Percentiles rank a stretch among this genome's conserved stretches.
phyloP scores from a whole-genome alignment of 2,113 vertebrate species.

The Patagioenas fasciata region DNA sequence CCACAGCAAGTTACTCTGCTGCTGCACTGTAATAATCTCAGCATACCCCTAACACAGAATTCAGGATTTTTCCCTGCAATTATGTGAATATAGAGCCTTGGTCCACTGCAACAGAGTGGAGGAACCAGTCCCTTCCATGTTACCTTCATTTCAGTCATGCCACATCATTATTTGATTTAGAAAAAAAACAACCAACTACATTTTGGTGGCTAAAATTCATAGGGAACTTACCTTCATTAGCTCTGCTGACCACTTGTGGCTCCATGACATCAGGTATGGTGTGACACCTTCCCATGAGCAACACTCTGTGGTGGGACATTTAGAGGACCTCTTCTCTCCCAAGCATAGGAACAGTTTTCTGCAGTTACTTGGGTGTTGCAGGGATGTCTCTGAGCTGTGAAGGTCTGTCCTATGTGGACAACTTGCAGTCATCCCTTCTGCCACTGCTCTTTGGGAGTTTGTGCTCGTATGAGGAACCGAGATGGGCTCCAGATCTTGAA shows the following conservation, averaged over 20 bases:
- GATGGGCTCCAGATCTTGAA: background rate
- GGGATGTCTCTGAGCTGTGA: background rate
- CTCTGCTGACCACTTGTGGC: background rate
- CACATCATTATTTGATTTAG: background rate
- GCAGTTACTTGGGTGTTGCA: background rate
- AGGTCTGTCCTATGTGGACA: background rate
- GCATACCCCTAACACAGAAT: background rate
- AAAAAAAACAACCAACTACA: background rate
- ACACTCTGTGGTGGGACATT: background rate
- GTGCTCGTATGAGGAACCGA: background rate
- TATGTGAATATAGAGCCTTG: background rate
- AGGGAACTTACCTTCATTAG: background rate
- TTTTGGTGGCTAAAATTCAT: background rate
- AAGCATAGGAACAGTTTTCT: background rate
- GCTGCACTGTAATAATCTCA: background rate
- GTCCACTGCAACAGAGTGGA: no score
- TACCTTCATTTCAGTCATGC: background rate
- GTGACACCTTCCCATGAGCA: background rate
- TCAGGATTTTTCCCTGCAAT: background rate
- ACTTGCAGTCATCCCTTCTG: background rate
- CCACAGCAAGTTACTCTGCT: background rate
- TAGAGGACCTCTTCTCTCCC: background rate
- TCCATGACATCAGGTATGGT: background rate
- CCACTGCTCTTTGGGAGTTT: background rate
- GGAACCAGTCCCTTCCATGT: fast-evolving